Evolutionary conservation across 2,888 invertebrate species (phyloP), one percentile per base, ranked within the genome.

Genomic region (Tenthredo mesomela): DNA sequence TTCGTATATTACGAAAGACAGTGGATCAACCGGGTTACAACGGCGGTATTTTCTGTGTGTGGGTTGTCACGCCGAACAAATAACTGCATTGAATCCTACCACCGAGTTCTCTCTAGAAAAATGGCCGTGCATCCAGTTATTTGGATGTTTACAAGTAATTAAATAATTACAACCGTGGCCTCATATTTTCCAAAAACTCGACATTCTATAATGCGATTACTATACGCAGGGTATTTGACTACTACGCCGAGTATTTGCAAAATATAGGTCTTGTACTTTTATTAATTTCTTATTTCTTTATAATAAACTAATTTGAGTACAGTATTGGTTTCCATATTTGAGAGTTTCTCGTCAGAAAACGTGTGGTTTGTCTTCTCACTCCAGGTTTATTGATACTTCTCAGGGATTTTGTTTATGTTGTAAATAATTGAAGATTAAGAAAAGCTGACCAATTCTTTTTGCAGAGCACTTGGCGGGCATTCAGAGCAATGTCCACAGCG

Each of bases 121-220:
- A 29, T 67, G 67, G 67, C 6, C 29, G 18, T 67, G 25, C 67
- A 67, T 67, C 33, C 67, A 15, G 67, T 33, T 33, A 33, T 67
- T 29, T 67, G 67, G 67, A 29, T 29, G 33, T 67, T 67, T 33
- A 67, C 67, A 67, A 67, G 67, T 67, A 67, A 67, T 25, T 6
- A 67, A 29, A 29, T 12, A 25, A 33, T 33, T 33, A 1, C 33
- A 4, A 33, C 1, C 33, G 33, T 33, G 33, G 33, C 33, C 33
- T 33, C 29, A 67, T 67, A 67, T 2, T 10, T 67, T 67, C 9
- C 6, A 2, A 12, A 33, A 67, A 33, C 4, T 25, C 15, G 4
- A 18, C 15, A 29, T 29, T 54, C 54, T 5, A 33, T 54, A n/a
- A n/a, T n/a, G 54, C 54, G 54, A 54, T 18, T n/a, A 54, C 15